Evolutionary conservation across 2,113 vertebrate species (phyloP).

Genomic region (Gopherus flavomarginatus): DNA sequence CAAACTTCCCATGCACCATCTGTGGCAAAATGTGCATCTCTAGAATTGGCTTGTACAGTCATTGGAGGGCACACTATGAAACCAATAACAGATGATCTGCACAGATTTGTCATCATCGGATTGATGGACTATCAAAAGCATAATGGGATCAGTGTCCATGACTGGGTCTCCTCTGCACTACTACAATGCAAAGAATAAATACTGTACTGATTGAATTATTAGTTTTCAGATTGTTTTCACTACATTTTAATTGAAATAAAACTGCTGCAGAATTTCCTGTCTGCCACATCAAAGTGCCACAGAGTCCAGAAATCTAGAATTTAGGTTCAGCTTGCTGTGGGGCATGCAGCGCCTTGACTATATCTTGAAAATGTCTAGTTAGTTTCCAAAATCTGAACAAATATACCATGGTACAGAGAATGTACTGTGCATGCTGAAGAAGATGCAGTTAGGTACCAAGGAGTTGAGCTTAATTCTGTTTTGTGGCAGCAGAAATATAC

Average conservation of each 20-base stretch:
- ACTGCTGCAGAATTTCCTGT: not conserved
- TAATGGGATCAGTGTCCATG: not conserved
- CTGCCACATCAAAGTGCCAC: not conserved
- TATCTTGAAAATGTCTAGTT: not conserved
- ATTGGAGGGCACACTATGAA: no score
- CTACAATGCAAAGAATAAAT: not conserved
- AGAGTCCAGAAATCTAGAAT: not conserved
- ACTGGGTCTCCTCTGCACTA: not conserved
- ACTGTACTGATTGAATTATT: not conserved
- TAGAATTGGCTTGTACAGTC: no score
- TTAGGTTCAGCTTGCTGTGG: not conserved
- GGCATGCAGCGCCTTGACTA: not conserved
- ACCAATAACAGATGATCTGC: no score
- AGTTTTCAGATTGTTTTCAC: slow-evolving; percentile 1
- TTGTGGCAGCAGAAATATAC: not conserved
- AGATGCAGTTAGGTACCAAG: not conserved
- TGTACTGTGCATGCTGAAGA: not conserved
- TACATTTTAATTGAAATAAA: not conserved
- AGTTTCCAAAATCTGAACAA: not conserved
- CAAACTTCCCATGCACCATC: no score
- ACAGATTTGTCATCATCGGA: no score
- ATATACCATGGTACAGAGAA: not conserved
- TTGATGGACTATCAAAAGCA: not conserved
- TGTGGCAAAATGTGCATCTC: no score
- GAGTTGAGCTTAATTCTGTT: not conserved